Evolutionary conservation across 2,888 invertebrate species (phyloP).

Genomic region (Crocallis elinguaria): DNA sequence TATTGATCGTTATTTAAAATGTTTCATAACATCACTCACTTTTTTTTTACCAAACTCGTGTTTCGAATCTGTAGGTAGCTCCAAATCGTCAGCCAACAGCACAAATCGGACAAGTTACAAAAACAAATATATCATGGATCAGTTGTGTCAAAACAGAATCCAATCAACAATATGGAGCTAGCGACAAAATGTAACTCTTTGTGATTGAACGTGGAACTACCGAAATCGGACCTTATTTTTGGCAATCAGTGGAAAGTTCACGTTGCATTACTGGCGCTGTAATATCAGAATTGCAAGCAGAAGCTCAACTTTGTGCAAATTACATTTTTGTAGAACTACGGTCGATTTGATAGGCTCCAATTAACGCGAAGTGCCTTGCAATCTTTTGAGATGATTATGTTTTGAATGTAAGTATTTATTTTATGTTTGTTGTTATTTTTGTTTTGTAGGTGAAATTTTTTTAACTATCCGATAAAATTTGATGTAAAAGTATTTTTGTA

Average conservation of each 20-base stretch:
- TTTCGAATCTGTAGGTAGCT: slow-evolving; percentile 6
- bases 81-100: slow-evolving; percentile 29
- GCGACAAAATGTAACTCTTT: slow-evolving; percentile 29
- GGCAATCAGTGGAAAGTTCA: slow-evolving; percentile 14
- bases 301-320: neutral
- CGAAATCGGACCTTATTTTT: slow-evolving; percentile 16
- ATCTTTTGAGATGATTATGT: no score
- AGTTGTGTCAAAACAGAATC: slow-evolving; percentile 62
- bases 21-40: neutral
- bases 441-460: no score
- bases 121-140: slow-evolving; percentile 49
- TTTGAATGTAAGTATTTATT: no score
- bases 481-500: no score
- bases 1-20: neutral
- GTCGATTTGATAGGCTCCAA: no score
- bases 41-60: slow-evolving; percentile 4
- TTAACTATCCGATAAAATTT: no score
- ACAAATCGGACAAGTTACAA: slow-evolving; percentile 21
- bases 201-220: slow-evolving; percentile 11
- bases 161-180: slow-evolving; percentile 57
- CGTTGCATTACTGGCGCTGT: slow-evolving; percentile 4
- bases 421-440: no score
- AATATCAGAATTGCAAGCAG: neutral
- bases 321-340: neutral
- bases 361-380: no score